A percentile compares a stretch with the other conserved stretches of the same genome.
Evolutionary conservation across 2,113 vertebrate species (phyloP).

Genomic region (Cynoglossus semilaevis): DNA sequence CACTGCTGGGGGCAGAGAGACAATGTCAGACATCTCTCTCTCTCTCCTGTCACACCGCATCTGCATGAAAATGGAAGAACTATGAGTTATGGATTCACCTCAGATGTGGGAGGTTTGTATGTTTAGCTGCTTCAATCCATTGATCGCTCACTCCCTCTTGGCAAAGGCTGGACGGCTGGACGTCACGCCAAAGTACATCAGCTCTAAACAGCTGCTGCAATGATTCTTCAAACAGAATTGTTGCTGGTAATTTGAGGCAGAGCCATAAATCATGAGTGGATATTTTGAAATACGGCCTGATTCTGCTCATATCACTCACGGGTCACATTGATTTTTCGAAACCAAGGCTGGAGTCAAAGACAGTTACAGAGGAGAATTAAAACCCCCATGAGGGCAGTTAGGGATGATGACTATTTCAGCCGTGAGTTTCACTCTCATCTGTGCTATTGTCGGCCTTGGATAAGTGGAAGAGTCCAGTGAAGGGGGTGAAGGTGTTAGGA

Average conservation of each 20-base stretch:
- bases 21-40: constrained; percentile 35
- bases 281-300: too few species aligned
- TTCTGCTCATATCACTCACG: too few species aligned
- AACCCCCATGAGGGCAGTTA: constrained; percentile 9
- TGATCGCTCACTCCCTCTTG: constrained; percentile 37
- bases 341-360: too few species aligned
- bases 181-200: constrained; percentile 39
- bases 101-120: constrained; percentile 49
- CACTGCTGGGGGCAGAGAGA: constrained; percentile 22
- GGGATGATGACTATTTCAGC: constrained; percentile 12
- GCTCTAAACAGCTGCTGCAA: constrained; percentile 34
- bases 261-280: too few species aligned
- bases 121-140: constrained; percentile 43
- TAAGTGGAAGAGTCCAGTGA: not conserved
- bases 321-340: too few species aligned
- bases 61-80: constrained; percentile 59
- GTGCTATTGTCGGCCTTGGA: constrained; percentile 12
- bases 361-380: not conserved
- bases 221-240: constrained; percentile 1
- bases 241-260: too few species aligned
- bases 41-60: constrained; percentile 19
- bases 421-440: constrained; percentile 8
- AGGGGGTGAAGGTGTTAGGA: not conserved
- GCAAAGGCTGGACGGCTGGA: constrained; percentile 38
- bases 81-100: constrained; percentile 59